Conservation (phyloP, 2,113 vertebrate genomes). For the Phasianus colchicus region DNA sequence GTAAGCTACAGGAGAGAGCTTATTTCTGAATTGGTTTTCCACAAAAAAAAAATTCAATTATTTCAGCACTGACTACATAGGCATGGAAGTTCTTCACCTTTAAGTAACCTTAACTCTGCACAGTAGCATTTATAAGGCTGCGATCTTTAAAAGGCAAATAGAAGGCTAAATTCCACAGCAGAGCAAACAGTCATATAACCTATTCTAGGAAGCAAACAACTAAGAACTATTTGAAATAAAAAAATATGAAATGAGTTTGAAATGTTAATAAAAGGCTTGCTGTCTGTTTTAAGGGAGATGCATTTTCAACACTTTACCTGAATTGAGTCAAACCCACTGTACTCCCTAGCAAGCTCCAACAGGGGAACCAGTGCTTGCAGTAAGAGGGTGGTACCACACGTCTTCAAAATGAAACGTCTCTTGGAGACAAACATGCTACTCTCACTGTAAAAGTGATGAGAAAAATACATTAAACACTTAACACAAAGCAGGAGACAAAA, state of each 20-base stretch:
- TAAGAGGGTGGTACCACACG: slow-evolving; percentile 99
- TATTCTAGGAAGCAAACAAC: not conserved
- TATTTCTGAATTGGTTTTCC: not conserved
- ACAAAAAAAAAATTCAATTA: not conserved
- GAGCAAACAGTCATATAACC: not conserved
- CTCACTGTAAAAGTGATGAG: slow-evolving; percentile 85
- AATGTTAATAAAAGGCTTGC: not conserved
- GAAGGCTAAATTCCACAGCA: not conserved
- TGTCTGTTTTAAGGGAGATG: not conserved
- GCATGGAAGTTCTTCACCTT: not conserved
- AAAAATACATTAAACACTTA: not conserved
- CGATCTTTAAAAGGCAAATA: not conserved
- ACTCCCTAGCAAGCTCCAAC: slow-evolving; percentile 97
- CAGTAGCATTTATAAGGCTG: rapidly evolving
- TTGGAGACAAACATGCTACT: slow-evolving; percentile 99
- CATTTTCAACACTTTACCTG: slow-evolving; percentile 80
- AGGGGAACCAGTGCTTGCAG: slow-evolving; percentile 99
- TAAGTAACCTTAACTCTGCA: not conserved
- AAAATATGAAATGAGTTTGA: not conserved
- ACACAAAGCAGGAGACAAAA: not conserved
- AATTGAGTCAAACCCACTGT: slow-evolving; percentile 97
- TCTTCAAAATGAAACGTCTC: slow-evolving; percentile 99
- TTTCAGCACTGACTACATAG: not conserved
- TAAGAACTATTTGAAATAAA: no score
- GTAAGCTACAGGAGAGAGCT: not conserved